These are phyloP conservation scores for Meles meles DNA, from an alignment of 2,113 vertebrate species.

Conservation along the genomic window DNA sequence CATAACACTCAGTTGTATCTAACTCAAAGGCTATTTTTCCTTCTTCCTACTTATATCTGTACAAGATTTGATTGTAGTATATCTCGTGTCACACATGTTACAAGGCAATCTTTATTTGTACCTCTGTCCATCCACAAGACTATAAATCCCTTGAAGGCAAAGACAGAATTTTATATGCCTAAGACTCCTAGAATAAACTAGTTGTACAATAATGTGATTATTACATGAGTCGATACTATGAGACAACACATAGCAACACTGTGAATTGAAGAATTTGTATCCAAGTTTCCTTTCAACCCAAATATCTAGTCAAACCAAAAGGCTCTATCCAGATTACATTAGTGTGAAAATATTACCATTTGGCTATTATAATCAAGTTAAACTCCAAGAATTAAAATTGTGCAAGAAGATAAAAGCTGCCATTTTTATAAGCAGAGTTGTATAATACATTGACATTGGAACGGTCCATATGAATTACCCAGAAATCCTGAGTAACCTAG, in stretches of 20 bases:
- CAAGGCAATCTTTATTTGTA: not conserved
- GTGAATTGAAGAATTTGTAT: not conserved
- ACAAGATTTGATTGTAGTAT: not conserved
- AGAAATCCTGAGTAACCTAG: not conserved
- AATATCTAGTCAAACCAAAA: not conserved
- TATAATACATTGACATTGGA: not conserved
- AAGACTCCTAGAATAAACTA: not conserved
- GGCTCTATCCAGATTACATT: not conserved
- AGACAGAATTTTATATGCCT: not conserved
- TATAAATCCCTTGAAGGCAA: not conserved
- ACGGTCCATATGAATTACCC: not conserved
- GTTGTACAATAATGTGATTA: not conserved
- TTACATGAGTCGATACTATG: not conserved
- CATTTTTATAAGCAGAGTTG: not conserved
- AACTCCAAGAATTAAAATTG: not conserved
- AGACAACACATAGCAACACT: not conserved
- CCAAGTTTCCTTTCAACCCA: not conserved
- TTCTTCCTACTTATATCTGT: not conserved
- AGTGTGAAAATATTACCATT: not conserved
- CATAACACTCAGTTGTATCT: not conserved
- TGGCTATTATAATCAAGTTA: not conserved
- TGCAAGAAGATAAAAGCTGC: not conserved
- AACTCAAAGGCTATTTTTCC: not conserved
- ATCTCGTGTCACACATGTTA: not conserved
- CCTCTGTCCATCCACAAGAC: not conserved